A percentile compares a stretch with the other conserved stretches of the same genome.
These are phyloP conservation scores for Saccostrea glomerata DNA, from an alignment of 1,140 invertebrate species.

Conservation along the genomic window DNA sequence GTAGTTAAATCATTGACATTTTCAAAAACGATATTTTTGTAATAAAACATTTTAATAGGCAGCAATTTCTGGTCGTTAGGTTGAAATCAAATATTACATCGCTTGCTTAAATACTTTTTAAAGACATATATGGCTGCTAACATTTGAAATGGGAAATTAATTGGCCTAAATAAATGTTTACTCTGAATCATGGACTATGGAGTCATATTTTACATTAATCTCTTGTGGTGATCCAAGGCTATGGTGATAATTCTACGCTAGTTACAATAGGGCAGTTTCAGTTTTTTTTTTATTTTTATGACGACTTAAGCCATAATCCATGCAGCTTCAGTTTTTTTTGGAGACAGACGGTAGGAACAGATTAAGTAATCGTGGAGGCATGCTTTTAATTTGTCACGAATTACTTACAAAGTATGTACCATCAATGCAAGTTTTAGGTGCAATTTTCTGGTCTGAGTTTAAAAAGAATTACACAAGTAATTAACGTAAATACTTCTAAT, in stretches of 20 bases:
- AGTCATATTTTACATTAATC: constrained; percentile 40
- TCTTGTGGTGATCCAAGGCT: constrained; percentile 18
- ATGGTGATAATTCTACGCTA: background rate
- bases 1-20: constrained; percentile 50
- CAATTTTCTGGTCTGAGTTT: constrained; percentile 8
- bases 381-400: constrained; percentile 15
- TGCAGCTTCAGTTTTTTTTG: background rate
- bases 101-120: constrained; percentile 46
- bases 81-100: constrained; percentile 53
- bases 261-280: background rate
- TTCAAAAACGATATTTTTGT: constrained; percentile 42
- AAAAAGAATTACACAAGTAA: constrained; percentile 17
- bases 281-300: background rate
- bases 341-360: background rate
- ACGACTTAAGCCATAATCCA: background rate
- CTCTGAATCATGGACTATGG: constrained; percentile 50
- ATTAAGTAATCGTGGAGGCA: background rate
- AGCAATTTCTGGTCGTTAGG: constrained; percentile 51
- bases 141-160: constrained; percentile 54
- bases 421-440: background rate
- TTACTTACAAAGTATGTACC: constrained; percentile 1
- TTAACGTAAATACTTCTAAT: constrained; percentile 16
- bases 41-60: constrained; percentile 54
- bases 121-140: constrained; percentile 51
- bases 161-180: constrained; percentile 38